These are phyloP conservation scores for Microcebus jonahi DNA, from an alignment of 2,113 vertebrate genomes.

Conservation along the genomic window DNA sequence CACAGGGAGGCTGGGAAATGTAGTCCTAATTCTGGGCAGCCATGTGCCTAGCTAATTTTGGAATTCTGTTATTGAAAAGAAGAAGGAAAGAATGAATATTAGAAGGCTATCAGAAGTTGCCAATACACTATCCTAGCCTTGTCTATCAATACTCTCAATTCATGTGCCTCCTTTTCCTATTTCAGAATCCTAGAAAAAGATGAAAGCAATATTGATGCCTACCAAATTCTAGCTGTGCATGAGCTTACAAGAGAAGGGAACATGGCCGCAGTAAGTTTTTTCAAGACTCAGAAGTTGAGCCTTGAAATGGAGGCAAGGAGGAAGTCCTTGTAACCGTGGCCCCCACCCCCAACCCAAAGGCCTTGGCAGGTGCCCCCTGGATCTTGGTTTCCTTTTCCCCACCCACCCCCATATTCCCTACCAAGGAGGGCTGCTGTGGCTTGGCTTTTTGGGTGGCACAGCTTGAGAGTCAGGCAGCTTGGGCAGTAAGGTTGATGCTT, in stretches of 20 bases:
- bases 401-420: neutral
- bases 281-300: neutral
- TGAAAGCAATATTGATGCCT: constrained; percentile 83
- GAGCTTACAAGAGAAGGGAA: constrained; percentile 84
- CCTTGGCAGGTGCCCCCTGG: neutral
- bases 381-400: neutral
- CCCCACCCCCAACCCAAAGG: neutral
- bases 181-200: constrained; percentile 86
- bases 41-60: neutral
- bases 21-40: neutral
- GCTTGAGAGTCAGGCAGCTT: neutral
- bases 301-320: neutral
- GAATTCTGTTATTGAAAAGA: neutral
- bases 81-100: neutral
- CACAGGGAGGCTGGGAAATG: neutral
- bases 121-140: neutral
- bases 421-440: neutral
- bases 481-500: neutral
- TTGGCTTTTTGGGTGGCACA: neutral
- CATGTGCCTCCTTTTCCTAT: neutral
- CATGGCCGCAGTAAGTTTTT: constrained; percentile 76
- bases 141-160: neutral
- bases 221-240: constrained; percentile 82
- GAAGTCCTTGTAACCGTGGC: neutral
- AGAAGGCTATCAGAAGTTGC: neutral